phyloP scores from a whole-genome alignment of 2,113 vertebrate species.

The Hippocampus comes region DNA sequence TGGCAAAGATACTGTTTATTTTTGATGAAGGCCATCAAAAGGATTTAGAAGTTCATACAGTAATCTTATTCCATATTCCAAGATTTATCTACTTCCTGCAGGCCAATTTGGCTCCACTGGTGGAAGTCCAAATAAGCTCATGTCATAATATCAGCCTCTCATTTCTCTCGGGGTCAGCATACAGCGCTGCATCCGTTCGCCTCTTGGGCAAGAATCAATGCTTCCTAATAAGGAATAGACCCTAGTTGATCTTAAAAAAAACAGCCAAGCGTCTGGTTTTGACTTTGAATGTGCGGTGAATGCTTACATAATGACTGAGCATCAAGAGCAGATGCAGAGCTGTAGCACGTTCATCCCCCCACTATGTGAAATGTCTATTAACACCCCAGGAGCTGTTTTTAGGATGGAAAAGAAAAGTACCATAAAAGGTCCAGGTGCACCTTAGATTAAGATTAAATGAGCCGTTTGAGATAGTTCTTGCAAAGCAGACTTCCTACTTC shows the following conservation, averaged over 20 bases:
- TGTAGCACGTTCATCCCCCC: constrained; percentile 30
- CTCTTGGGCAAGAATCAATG: constrained; percentile 41
- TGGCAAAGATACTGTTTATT: background rate
- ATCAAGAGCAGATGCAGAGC: constrained; percentile 28
- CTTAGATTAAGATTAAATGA: constrained; percentile 19
- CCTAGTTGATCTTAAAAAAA: constrained; percentile 35
- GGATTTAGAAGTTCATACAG: background rate
- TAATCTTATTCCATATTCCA: background rate
- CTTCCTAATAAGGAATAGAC: constrained; percentile 74
- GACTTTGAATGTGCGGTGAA: constrained; percentile 34
- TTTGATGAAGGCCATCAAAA: background rate
- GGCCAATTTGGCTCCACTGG: background rate
- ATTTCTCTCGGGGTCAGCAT: constrained; percentile 30
- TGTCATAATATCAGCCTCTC: constrained; percentile 46
- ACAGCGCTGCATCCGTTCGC: constrained; percentile 19
- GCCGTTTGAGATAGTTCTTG: constrained; percentile 1
- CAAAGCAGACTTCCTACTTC: constrained; percentile 24
- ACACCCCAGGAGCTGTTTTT: constrained; percentile 22
- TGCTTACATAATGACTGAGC: constrained; percentile 56
- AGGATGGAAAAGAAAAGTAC: constrained; percentile 26
- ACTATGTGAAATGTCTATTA: constrained; percentile 43
- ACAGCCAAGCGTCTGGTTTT: constrained; percentile 38
- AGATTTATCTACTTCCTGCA: background rate
- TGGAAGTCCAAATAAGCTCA: constrained; percentile 7
- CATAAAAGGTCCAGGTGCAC: constrained; percentile 43